Percentiles rank a stretch among this genome's conserved stretches.
Conservation (phyloP, 2,113 vertebrate genomes). For the Rhea americana region DNA sequence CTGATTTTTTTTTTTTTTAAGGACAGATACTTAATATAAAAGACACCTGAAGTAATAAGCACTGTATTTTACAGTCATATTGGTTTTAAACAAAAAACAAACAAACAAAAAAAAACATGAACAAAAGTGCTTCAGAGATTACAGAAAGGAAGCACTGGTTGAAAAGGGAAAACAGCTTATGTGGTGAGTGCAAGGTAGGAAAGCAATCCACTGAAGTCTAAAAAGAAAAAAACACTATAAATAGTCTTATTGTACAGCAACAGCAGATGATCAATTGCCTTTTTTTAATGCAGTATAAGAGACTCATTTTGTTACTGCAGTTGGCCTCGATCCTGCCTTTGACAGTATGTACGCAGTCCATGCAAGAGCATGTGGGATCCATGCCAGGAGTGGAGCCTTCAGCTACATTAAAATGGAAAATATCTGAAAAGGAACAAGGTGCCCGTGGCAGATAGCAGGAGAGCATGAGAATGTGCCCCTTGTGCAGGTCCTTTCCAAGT, state of each 20-base stretch:
- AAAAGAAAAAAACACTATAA: not conserved
- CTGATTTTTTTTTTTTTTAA: not conserved
- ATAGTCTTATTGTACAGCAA: constrained; percentile 31
- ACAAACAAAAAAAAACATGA: not conserved
- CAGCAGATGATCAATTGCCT: constrained; percentile 3
- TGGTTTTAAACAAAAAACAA: not conserved
- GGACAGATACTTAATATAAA: not conserved
- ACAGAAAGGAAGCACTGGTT: not conserved
- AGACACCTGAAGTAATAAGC: not conserved
- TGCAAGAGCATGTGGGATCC: not conserved
- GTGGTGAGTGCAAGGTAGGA: not conserved
- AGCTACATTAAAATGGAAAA: not conserved
- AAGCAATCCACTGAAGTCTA: constrained; percentile 18
- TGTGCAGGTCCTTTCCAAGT: not conserved
- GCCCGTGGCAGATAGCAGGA: not conserved
- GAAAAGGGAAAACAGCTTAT: not conserved
- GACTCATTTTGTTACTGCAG: constrained; percentile 27
- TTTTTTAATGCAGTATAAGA: constrained; percentile 35
- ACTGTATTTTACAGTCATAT: accelerated
- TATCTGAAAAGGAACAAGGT: not conserved
- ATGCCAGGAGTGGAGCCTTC: constrained; percentile 6
- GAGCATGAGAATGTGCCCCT: not conserved
- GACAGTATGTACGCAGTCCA: not conserved
- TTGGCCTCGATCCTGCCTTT: constrained; percentile 18
- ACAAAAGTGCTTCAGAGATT: not conserved